phyloP scores from a whole-genome alignment of 1,140 invertebrate species.

The Portunus trituberculatus region DNA sequence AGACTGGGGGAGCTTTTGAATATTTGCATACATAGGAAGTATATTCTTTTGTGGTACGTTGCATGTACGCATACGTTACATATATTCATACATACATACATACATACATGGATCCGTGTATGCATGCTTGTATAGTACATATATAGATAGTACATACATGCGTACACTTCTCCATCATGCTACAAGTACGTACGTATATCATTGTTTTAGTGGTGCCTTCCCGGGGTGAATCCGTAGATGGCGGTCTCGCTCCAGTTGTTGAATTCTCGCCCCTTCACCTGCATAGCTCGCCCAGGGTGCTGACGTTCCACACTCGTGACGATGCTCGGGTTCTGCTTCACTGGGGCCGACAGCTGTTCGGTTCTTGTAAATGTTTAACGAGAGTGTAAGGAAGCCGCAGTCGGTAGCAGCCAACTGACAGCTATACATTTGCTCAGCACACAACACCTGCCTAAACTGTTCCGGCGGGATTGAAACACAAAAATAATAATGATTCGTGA shows the following conservation, averaged over 20 bases:
- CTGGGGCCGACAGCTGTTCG: constrained; percentile 15
- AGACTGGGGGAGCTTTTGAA: too few relatives aligned
- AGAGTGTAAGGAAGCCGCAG: constrained; percentile 8
- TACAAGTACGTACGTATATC: too few relatives aligned
- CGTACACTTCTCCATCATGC: neutral
- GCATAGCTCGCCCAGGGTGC: neutral
- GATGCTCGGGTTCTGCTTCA: neutral
- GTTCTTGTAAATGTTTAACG: neutral
- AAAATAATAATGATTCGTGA: neutral
- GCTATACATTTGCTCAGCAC: constrained; percentile 21
- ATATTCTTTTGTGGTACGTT: constrained; percentile 10
- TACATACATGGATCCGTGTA: neutral
- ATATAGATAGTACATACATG: neutral
- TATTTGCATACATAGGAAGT: too few relatives aligned
- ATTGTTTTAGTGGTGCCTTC: too few relatives aligned
- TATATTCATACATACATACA: neutral
- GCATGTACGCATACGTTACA: constrained; percentile 13
- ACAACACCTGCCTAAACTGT: constrained; percentile 20
- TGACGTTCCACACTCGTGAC: neutral
- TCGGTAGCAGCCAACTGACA: constrained; percentile 9
- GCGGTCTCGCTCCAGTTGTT: neutral
- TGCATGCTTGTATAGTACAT: neutral
- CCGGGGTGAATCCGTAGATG: too few relatives aligned
- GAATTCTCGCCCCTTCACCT: neutral
- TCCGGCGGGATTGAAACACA: neutral